Percentiles rank a stretch among this genome's conserved stretches.
phyloP scores from a whole-genome alignment of 2,113 vertebrate species.

The Uria lomvia region DNA sequence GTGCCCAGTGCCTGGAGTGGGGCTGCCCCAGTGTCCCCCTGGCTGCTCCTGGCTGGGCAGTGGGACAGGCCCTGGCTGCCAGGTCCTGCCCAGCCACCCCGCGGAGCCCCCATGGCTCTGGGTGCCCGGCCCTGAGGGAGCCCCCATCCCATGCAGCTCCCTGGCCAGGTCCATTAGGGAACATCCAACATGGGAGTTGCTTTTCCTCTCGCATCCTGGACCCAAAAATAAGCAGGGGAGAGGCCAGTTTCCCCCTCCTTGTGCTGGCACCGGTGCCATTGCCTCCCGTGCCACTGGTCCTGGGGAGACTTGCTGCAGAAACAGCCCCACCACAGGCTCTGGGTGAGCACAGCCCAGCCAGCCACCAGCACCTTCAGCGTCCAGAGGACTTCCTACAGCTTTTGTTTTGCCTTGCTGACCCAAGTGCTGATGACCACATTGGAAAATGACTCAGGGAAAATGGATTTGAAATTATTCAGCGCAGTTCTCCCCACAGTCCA shows the following conservation, averaged over 20 bases:
- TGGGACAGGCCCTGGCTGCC: neutral
- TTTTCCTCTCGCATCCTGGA: neutral
- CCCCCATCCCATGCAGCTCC: neutral
- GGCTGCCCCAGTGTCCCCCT: neutral
- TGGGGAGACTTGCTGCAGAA: neutral
- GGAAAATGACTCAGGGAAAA: rapidly evolving
- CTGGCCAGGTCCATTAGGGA: neutral
- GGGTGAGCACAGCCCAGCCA: neutral
- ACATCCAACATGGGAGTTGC: rapidly evolving
- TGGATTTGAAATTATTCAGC: neutral
- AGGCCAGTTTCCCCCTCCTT: neutral
- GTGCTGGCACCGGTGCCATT: neutral
- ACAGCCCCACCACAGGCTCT: neutral
- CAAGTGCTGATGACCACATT: rapidly evolving
- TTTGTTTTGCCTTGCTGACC: rapidly evolving
- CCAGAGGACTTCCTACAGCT: neutral
- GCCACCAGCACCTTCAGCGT: neutral
- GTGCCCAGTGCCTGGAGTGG: neutral
- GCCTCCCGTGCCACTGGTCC: neutral
- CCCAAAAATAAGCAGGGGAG: neutral
- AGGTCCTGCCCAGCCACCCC: rapidly evolving
- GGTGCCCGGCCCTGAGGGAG: neutral
- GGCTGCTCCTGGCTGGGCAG: neutral
- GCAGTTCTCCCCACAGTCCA: neutral
- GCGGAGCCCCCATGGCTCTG: neutral